phyloP scores from a whole-genome alignment of 2,888 invertebrate genomes.

The Harpalus rubripes region DNA sequence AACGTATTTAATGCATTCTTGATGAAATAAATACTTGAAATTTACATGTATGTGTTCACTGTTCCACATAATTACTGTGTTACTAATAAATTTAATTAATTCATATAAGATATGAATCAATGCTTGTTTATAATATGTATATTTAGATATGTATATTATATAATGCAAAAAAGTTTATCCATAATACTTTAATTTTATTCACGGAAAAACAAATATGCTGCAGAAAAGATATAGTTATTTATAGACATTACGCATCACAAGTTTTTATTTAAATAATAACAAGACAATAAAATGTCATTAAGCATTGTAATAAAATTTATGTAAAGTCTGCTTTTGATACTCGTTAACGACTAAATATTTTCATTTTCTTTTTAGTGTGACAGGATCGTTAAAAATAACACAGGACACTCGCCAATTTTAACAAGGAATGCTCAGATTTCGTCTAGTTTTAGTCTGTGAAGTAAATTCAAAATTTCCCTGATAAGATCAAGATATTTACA shows the following conservation, averaged over 20 bases:
- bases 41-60: not conserved
- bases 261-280: slow-evolving; percentile 45
- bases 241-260: slow-evolving; percentile 26
- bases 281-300: slow-evolving; percentile 28
- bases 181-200: not conserved
- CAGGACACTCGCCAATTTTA: slow-evolving; percentile 43
- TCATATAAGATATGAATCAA: no score
- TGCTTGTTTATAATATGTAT: no score
- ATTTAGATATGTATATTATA: no score
- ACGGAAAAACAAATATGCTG: slow-evolving; percentile 22
- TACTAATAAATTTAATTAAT: no score
- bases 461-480: not conserved
- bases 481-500: not conserved
- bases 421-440: slow-evolving; percentile 45
- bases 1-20: no score
- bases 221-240: slow-evolving; percentile 19
- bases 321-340: slow-evolving; percentile 3
- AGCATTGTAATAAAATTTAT: slow-evolving; percentile 1
- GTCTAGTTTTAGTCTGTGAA: not conserved
- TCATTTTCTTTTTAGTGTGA: slow-evolving; percentile 23
- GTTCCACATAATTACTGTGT: not conserved
- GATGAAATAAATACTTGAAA: no score
- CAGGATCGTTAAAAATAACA: slow-evolving; percentile 44
- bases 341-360: not conserved
- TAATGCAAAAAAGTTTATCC: not conserved